These are phyloP conservation scores for Isoperla grammatica DNA, from an alignment of 2,888 invertebrate genomes.

Conservation along the genomic window DNA sequence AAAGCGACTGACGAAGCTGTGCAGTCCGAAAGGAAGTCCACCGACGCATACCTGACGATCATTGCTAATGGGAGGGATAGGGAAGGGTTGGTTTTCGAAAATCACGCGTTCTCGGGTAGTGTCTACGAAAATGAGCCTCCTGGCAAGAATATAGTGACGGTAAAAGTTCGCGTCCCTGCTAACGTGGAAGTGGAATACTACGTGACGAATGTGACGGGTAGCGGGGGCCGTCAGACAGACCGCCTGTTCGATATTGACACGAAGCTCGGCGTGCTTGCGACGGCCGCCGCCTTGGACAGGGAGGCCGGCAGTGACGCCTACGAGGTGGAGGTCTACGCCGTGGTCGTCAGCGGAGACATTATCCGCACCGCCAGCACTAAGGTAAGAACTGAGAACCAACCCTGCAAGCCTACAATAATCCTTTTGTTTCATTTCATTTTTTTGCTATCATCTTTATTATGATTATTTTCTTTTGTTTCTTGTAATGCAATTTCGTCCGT, in stretches of 20 bases:
- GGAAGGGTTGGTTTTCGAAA: conserved; percentile 55
- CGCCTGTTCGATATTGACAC: conserved; percentile 88
- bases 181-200: conserved; percentile 77
- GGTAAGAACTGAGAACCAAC: conserved; percentile 52
- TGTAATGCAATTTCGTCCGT: conserved; percentile 4
- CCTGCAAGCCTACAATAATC: neutral
- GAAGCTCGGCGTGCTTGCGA: conserved; percentile 80
- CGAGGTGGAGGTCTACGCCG: conserved; percentile 79
- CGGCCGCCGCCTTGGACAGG: conserved; percentile 75
- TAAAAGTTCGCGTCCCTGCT: conserved; percentile 61
- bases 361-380: conserved; percentile 75
- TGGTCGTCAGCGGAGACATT: conserved; percentile 61
- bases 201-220: conserved; percentile 62
- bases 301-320: conserved; percentile 78
- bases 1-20: conserved; percentile 91
- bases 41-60: conserved; percentile 80
- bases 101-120: conserved; percentile 64
- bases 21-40: conserved; percentile 77
- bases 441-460: neutral
- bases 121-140: conserved; percentile 86
- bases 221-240: conserved; percentile 69
- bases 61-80: conserved; percentile 57
- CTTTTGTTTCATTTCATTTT: neutral
- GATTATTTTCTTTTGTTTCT: neutral
- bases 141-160: conserved; percentile 77